Percentiles rank a stretch among this genome's conserved stretches.
These are phyloP conservation scores for Scleropages formosus DNA, from an alignment of 2,797 vertebrate species.

Conservation along the genomic window DNA sequence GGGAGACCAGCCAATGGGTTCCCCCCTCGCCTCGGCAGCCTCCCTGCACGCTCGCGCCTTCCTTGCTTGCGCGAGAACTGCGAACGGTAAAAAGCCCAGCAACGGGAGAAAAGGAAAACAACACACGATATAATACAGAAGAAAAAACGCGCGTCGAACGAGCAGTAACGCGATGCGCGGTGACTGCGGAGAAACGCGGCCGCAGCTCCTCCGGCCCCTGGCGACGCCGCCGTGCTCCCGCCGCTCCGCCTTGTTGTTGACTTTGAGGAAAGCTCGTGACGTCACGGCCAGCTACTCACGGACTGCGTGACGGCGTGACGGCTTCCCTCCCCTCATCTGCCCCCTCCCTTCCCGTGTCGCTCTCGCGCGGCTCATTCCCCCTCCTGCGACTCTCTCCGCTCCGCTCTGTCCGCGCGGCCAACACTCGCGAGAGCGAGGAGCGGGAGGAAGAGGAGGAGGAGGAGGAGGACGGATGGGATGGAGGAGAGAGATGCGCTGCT, in stretches of 20 bases:
- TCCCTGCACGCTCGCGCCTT: slow-evolving; percentile 40
- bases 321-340: slow-evolving; percentile 50
- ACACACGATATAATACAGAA: slow-evolving; percentile 20
- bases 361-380: slow-evolving; percentile 30
- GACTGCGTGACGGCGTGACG: slow-evolving; percentile 41
- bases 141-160: slow-evolving; percentile 25
- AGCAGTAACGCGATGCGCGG: background rate
- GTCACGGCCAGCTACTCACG: slow-evolving; percentile 68
- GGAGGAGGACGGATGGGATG: background rate
- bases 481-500: too few species aligned
- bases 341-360: slow-evolving; percentile 16
- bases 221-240: slow-evolving; percentile 50
- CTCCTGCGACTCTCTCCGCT: slow-evolving; percentile 40
- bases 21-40: slow-evolving; percentile 52
- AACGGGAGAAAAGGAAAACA: slow-evolving; percentile 8
- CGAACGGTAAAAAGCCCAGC: slow-evolving; percentile 22
- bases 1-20: slow-evolving; percentile 50
- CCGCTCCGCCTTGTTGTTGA: slow-evolving; percentile 73
- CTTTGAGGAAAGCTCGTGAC: slow-evolving; percentile 85
- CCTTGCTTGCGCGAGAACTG: slow-evolving; percentile 35
- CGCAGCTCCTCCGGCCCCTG: slow-evolving; percentile 50
- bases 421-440: slow-evolving; percentile 65
- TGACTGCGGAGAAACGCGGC: slow-evolving; percentile 26
- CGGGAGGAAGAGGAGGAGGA: background rate
- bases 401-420: slow-evolving; percentile 37